Percentiles rank a stretch among this genome's conserved stretches.
These are phyloP conservation scores for Ennomos fuscantarius DNA, from an alignment of 2,888 invertebrate genomes.

Conservation along the genomic window DNA sequence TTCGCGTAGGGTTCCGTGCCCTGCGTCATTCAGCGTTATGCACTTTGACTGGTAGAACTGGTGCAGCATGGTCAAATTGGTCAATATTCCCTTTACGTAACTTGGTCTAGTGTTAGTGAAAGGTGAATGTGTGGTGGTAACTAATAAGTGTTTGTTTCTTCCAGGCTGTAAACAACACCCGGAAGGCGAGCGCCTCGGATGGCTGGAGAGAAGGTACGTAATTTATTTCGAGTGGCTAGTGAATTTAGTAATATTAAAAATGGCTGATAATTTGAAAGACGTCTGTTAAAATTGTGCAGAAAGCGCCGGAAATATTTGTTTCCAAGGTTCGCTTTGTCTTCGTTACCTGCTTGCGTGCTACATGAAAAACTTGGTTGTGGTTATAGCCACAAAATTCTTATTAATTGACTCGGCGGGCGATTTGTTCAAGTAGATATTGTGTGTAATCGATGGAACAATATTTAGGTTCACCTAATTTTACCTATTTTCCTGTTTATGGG, in stretches of 20 bases:
- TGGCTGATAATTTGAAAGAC: neutral
- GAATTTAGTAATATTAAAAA: neutral
- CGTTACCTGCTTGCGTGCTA: conserved; percentile 30
- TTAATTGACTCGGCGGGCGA: neutral
- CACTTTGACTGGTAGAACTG: conserved; percentile 45
- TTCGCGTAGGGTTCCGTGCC: conserved; percentile 54
- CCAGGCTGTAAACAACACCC: conserved; percentile 89
- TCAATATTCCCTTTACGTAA: conserved; percentile 52
- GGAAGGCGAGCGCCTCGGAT: conserved; percentile 84
- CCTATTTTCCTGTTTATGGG: no score
- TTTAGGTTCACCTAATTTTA: no score
- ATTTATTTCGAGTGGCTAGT: neutral
- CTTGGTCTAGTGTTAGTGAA: conserved; percentile 50
- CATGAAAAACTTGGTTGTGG: conserved; percentile 21
- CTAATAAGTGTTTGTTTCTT: conserved; percentile 48
- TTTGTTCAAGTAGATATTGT: no score
- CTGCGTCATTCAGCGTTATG: conserved; percentile 45
- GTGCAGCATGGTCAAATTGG: conserved; percentile 58
- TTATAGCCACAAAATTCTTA: conserved; percentile 10
- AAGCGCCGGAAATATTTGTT: conserved; percentile 9
- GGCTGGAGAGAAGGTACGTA: conserved; percentile 82
- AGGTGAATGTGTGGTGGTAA: conserved; percentile 41
- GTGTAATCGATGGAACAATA: no score
- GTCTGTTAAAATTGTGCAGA: conserved; percentile 1
- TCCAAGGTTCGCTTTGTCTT: conserved; percentile 27